Evolutionary conservation across 2,888 invertebrate genomes (phyloP), one percentile per base, ranked within the genome.

Genomic region (Heliconius erato): DNA sequence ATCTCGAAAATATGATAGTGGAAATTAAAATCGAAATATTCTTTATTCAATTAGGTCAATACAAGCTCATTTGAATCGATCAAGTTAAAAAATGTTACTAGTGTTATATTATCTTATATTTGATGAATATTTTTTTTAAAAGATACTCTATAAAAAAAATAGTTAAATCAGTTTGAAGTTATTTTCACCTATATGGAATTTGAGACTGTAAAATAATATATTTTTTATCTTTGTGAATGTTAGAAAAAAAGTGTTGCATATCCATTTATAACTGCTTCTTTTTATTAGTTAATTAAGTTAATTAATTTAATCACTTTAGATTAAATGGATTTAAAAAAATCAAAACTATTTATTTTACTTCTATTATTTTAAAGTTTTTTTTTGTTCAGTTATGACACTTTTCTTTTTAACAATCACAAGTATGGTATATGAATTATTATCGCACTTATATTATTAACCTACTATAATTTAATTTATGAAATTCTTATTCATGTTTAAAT

Each of bases 401-500:
- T 71, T 40, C 71, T 72, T 44, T 72, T 72, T 72, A 44, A 26
- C 9, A 49, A 71, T 26, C 16, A 67, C 28, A 28, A 28, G 12
- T 28, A 65, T 65, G 12, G 14, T 65, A 26, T 65, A 26, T 54
- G 5, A 65, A 65, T 26, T 65, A 65, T 65, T 65, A 54, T 54
- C 23, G 7, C n/a, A 59, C n/a, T 11, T 74, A 32, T 23, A 74
- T 28, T n/a, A 74, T 76, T 54, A 23, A 28, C 28, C 28, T 4
- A 54, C 28, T 32, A 69, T 35, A 35, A 35, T 32, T 69, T 32
- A 23, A 69, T 69, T 44, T 11, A n/a, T 26, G 11, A 23, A 71
- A 40, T 71, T 71, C 6, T 76, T 74, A 35, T 76, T 40, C 19
- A n/a, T 63, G 7, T 26, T 76, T n/a, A 76, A 76, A 63, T 16